phyloP scores from a whole-genome alignment of 2,113 vertebrate species.

The Numida meleagris region DNA sequence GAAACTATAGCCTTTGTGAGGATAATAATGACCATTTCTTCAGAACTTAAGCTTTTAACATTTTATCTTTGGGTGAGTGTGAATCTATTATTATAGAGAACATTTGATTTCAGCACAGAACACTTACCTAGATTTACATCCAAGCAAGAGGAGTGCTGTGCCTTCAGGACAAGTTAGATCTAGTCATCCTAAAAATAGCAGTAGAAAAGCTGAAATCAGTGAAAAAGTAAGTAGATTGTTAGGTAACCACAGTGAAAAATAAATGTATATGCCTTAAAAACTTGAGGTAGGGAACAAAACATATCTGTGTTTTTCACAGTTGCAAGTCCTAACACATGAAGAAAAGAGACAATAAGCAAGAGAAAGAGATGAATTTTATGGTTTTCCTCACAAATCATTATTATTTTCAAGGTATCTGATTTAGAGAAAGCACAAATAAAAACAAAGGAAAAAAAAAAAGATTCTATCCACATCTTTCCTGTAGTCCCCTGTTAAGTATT shows the following conservation, averaged over 20 bases:
- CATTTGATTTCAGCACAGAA: neutral
- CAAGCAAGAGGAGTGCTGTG: neutral
- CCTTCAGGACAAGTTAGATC: neutral
- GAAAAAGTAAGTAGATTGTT: neutral
- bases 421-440: neutral
- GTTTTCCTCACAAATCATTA: neutral
- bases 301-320: neutral
- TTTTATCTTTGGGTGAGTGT: neutral
- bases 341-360: neutral
- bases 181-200: neutral
- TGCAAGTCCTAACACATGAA: neutral
- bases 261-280: neutral
- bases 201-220: neutral
- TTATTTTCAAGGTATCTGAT: neutral
- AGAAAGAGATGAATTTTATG: neutral
- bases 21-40: neutral
- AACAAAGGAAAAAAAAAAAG: neutral
- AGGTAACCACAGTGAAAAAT: neutral
- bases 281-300: neutral
- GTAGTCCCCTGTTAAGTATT: neutral
- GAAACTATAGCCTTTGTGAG: neutral
- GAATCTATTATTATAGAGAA: neutral
- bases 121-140: neutral
- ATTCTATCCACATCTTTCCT: neutral
- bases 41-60: neutral